These are phyloP conservation scores for Pomphorhynchus laevis DNA, from an alignment of 1,140 invertebrate species.

Conservation along the genomic window DNA sequence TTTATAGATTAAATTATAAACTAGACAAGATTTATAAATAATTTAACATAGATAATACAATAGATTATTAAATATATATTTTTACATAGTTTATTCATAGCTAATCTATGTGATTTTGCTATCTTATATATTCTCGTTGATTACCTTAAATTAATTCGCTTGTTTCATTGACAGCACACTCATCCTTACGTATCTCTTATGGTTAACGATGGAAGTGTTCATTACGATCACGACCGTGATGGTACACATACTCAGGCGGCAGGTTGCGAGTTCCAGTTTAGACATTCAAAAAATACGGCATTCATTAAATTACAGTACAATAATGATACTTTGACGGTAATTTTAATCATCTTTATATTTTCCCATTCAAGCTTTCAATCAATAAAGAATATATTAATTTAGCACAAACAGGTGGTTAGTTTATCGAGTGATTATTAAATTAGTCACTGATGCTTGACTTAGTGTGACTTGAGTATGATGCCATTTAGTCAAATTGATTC, in stretches of 20 bases:
- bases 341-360: conserved; percentile 1
- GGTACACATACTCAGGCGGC: conserved; percentile 79
- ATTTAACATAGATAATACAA: no score
- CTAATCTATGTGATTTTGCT: no score
- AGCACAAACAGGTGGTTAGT: no score
- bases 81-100: no score
- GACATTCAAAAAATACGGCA: conserved; percentile 62
- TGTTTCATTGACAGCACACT: no score
- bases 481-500: no score
- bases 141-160: no score
- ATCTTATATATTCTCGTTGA: no score
- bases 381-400: no score
- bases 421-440: conserved; percentile 11
- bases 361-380: neutral
- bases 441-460: neutral
- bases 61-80: no score
- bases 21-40: no score
- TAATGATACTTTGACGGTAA: conserved; percentile 43
- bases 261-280: conserved; percentile 43
- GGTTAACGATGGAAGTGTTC: conserved; percentile 68
- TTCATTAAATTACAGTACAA: conserved; percentile 56
- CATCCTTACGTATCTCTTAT: conserved; percentile 93
- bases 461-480: neutral
- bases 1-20: no score
- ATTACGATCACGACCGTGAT: conserved; percentile 87